These are phyloP conservation scores for Chaetodon trifascialis DNA, from an alignment of 2,113 vertebrate species.

Conservation along the genomic window DNA sequence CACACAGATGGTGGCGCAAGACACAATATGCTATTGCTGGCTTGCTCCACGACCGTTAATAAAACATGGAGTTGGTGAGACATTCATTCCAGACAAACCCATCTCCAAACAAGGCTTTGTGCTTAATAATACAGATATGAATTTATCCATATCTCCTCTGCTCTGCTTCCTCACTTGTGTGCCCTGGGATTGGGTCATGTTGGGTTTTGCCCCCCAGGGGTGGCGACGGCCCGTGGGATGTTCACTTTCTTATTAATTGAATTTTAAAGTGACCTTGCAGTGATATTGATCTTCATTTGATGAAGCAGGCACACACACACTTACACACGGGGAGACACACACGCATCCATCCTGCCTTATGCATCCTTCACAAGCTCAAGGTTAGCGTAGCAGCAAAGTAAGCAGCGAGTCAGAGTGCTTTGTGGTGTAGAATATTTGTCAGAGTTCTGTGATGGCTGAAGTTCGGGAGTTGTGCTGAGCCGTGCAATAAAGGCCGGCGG, in stretches of 20 bases:
- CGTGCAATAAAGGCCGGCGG: constrained; percentile 63
- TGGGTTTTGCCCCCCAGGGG: constrained; percentile 43
- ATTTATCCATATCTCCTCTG: constrained; percentile 34
- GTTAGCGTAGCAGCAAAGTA: constrained; percentile 72
- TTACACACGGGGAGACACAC: constrained; percentile 19
- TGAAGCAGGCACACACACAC: constrained; percentile 51
- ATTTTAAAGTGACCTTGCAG: constrained; percentile 83
- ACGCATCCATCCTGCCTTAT: constrained; percentile 55
- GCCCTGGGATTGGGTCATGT: constrained; percentile 54
- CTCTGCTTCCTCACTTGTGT: constrained; percentile 29
- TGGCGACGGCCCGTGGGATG: constrained; percentile 51
- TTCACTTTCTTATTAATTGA: constrained; percentile 78
- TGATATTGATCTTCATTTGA: constrained; percentile 82
- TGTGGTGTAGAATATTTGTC: constrained; percentile 75
- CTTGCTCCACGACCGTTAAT: constrained; percentile 67
- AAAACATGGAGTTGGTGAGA: constrained; percentile 77
- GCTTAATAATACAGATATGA: constrained; percentile 68
- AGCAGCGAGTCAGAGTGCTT: constrained; percentile 71
- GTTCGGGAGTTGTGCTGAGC: constrained; percentile 80
- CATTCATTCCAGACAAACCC: constrained; percentile 66
- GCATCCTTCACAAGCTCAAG: constrained; percentile 75
- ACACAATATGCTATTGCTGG: constrained; percentile 78
- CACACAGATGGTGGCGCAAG: constrained; percentile 78
- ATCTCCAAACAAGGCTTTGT: constrained; percentile 65
- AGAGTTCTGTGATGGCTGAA: constrained; percentile 73